Evolutionary conservation across 1,140 invertebrate genomes (phyloP), one percentile per base, ranked within the genome.

Genomic region (Cotesia vestalis): DNA sequence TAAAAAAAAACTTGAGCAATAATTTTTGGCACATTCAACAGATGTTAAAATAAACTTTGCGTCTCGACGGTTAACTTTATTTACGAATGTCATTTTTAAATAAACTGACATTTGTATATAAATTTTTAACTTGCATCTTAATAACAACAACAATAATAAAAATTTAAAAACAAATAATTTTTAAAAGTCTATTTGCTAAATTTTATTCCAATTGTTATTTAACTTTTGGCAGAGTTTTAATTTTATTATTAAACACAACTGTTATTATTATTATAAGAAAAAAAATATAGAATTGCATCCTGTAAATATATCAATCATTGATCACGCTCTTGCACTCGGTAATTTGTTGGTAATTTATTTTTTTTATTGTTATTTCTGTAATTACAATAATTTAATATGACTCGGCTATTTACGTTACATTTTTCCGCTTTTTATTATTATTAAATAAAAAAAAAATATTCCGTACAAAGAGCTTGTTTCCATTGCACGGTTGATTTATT

Each of bases 21-120:
- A 51, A 72, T 69, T 75, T 66, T 72, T 77, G 76, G 76, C 76
- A 75, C 69, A 67, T 60, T 51, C 62, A 11, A 62, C 53, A 72
- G 12, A 6, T 51, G n/a, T 27, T 60, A 46, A 63, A 74, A 68
- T 74, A 68, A 74, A 69, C 70, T 62, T 60, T 34, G 9, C 20
- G 14, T 0, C 66, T 53, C 55, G 8, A 8, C 40, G 2, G 6
- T 46, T 63, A 52, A 67, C n/a, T 76, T 68, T 76, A 74, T 74
- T 71, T 73, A 63, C 9, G 61, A 63, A 71, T 60, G 57, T 40
- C 53, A 51, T 60, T 40, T 69, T 27, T 53, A 35, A 14, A 4
- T 46, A 27, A 57, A 46, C 34, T 11, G 51, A 57, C 66, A 51
- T n/a, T 57, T 57, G 53, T 20, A 14, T 20, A 57, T 14, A 57